These are phyloP conservation scores for Oreonectes daqikongensis DNA, from an alignment of 2,797 vertebrate genomes.

Conservation along the genomic window DNA sequence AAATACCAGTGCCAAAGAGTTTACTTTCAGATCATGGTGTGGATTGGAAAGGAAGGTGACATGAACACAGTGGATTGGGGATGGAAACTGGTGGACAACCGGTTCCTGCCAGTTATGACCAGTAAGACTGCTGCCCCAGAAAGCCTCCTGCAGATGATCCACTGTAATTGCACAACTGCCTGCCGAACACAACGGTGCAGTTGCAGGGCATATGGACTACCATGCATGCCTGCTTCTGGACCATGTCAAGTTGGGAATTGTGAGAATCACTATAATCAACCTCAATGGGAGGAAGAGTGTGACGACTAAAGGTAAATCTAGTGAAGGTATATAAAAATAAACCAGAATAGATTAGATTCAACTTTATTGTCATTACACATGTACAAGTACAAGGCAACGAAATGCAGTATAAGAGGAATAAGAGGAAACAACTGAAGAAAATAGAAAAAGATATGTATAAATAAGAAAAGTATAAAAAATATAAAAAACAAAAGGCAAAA, in stretches of 20 bases:
- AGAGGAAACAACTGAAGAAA: background rate
- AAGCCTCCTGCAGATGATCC: slow-evolving; percentile 13
- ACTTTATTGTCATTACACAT: too few relatives aligned
- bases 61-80: slow-evolving; percentile 15
- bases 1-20: background rate
- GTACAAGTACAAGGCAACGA: too few relatives aligned
- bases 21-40: slow-evolving; percentile 25
- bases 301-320: too few relatives aligned
- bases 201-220: background rate
- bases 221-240: too few relatives aligned
- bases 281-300: too few relatives aligned
- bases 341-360: too few relatives aligned
- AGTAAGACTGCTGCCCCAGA: slow-evolving; percentile 32
- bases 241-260: too few relatives aligned
- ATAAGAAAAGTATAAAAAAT: background rate
- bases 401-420: too few relatives aligned
- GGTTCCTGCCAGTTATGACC: slow-evolving; percentile 32
- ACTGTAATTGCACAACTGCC: too few relatives aligned
- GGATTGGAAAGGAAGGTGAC: slow-evolving; percentile 10
- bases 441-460: background rate
- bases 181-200: slow-evolving; percentile 33
- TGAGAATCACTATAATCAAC: too few relatives aligned
- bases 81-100: slow-evolving; percentile 32
- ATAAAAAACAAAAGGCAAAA: background rate
- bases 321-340: background rate